A percentile compares a stretch with the other conserved stretches of the same genome.
Evolutionary conservation across 2,797 vertebrate species (phyloP).

Genomic region (Tamandua tetradactyla): DNA sequence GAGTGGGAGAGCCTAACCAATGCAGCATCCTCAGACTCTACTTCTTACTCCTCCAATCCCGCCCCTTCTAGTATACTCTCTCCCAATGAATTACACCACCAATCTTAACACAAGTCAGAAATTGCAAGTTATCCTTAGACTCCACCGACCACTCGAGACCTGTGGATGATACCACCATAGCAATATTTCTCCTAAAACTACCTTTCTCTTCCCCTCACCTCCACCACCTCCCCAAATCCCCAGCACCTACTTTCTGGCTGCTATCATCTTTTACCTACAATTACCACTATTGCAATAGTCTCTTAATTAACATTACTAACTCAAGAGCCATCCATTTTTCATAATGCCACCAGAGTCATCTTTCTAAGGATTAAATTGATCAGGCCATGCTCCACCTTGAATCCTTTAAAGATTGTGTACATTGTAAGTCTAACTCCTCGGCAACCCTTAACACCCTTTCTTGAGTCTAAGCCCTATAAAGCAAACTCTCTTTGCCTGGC

Average conservation of each 20-base stretch:
- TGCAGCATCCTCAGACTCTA: background rate
- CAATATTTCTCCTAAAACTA: background rate
- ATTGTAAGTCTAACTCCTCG: background rate
- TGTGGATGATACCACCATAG: background rate
- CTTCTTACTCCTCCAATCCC: background rate
- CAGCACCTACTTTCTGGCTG: background rate
- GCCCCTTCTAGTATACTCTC: background rate
- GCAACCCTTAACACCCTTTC: background rate
- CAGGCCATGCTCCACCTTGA: background rate
- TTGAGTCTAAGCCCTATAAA: background rate
- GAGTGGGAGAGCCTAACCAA: background rate
- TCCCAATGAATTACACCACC: background rate
- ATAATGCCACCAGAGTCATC: background rate
- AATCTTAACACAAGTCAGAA: background rate
- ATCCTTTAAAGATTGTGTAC: background rate
- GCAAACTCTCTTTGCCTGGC: background rate
- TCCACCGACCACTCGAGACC: background rate
- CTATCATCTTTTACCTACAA: background rate
- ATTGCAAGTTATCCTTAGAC: background rate
- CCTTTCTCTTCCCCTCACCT: background rate
- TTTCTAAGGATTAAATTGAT: background rate
- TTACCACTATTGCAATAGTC: background rate
- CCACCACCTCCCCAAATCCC: background rate
- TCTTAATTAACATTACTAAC: slow-evolving; percentile 16
- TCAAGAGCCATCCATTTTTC: background rate